Evolutionary conservation across 1,140 invertebrate genomes (phyloP).

Genomic region (Panulirus ornatus): DNA sequence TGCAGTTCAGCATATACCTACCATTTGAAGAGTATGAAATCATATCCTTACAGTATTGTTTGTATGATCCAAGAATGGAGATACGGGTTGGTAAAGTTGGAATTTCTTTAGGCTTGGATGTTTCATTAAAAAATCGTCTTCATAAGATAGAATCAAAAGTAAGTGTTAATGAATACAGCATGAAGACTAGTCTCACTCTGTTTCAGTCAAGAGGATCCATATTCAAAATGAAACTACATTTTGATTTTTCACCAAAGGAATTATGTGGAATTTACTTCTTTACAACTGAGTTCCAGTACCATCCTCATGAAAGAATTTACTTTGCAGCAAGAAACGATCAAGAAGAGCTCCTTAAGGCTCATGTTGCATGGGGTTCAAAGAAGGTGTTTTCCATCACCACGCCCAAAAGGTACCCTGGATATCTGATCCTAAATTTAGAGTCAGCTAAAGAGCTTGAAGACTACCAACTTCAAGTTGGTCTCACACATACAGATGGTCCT

Average conservation of each 20-base stretch:
- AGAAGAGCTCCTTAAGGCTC: neutral
- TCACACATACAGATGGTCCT: neutral
- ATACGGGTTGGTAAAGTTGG: slow-evolving; percentile 52
- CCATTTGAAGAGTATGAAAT: slow-evolving; percentile 60
- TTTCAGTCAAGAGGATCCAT: neutral
- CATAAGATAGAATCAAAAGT: neutral
- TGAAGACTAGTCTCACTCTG: neutral
- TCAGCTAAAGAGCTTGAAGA: slow-evolving; percentile 15
- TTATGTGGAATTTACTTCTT: neutral
- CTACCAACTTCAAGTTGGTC: neutral
- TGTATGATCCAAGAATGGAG: neutral
- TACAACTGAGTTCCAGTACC: neutral
- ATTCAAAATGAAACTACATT: neutral
- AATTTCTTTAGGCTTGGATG: neutral
- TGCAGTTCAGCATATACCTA: slow-evolving; percentile 39
- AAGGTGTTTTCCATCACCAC: slow-evolving; percentile 49
- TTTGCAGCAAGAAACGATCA: neutral
- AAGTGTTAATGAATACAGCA: slow-evolving; percentile 40
- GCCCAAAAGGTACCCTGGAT: neutral
- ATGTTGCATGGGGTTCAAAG: slow-evolving; percentile 32
- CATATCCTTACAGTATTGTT: neutral
- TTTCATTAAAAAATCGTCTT: neutral
- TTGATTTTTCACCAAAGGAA: slow-evolving; percentile 4
- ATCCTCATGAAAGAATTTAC: neutral
- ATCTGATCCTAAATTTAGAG: slow-evolving; percentile 28